Conservation (phyloP, 2,113 vertebrate genomes). For the Serilophus lunatus region DNA sequence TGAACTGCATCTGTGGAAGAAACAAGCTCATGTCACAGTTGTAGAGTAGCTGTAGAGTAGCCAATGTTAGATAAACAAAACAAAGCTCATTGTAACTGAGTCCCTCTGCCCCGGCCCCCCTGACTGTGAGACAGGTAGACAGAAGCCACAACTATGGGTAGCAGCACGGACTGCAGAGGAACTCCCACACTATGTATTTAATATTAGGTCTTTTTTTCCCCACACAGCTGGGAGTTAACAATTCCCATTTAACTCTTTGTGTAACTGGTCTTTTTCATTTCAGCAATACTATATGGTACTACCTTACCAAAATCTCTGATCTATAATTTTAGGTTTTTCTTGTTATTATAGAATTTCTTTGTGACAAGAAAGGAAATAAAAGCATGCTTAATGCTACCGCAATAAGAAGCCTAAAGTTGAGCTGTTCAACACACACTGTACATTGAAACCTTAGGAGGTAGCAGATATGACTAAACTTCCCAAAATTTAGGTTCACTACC, state of each 20-base stretch:
- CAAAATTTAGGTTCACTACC: not conserved
- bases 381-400: not conserved
- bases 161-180: not conserved
- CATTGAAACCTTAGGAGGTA: not conserved
- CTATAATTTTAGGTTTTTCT: not conserved
- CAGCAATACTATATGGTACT: not conserved
- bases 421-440: not conserved
- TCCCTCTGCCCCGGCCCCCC: not conserved
- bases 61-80: not conserved
- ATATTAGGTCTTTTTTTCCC: not conserved
- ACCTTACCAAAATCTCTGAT: not conserved
- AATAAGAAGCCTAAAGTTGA: not conserved
- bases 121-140: not conserved
- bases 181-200: not conserved
- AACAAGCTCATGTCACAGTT: not conserved
- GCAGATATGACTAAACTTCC: not conserved
- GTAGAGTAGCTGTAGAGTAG: not conserved
- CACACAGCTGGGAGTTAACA: not conserved
- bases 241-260: not conserved
- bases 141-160: not conserved
- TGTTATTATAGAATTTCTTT: not conserved
- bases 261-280: not conserved
- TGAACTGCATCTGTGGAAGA: not conserved
- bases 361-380: not conserved
- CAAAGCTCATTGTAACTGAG: not conserved